Conservation (phyloP, 2,113 vertebrate species). For the Hiodon tergisus region DNA sequence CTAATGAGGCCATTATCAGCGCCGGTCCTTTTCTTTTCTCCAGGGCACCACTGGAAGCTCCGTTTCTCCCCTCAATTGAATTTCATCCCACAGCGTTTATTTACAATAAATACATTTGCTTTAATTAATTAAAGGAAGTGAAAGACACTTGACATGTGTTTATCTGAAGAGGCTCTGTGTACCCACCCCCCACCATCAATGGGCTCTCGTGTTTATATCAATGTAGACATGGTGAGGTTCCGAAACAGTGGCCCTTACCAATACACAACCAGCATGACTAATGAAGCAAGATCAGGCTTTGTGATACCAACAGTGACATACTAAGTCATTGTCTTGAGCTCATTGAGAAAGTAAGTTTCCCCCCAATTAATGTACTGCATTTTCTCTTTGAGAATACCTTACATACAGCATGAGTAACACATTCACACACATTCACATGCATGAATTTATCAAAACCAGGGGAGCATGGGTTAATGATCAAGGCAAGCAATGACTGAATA, state of each 20-base stretch:
- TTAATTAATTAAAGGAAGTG: slow-evolving; percentile 56
- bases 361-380: not conserved
- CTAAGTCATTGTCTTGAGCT: not conserved
- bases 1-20: slow-evolving; percentile 73
- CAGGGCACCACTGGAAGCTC: slow-evolving; percentile 54
- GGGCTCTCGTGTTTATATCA: not conserved
- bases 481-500: not conserved
- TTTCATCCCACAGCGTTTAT: slow-evolving; percentile 64
- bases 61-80: slow-evolving; percentile 61
- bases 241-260: not conserved
- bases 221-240: not conserved
- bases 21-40: slow-evolving; percentile 54
- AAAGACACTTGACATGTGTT: slow-evolving; percentile 39
- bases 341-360: not conserved
- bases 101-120: slow-evolving; percentile 69
- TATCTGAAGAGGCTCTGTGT: slow-evolving; percentile 26
- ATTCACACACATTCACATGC: not conserved
- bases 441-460: not conserved
- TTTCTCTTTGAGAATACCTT: not conserved
- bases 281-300: not conserved
- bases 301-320: not conserved
- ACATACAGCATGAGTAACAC: not conserved
- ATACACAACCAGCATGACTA: not conserved
- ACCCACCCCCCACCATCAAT: not conserved
- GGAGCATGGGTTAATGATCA: not conserved